These are phyloP conservation scores for Lamprologus ornatipinnis DNA, from an alignment of 2,113 vertebrate genomes.

Conservation along the genomic window DNA sequence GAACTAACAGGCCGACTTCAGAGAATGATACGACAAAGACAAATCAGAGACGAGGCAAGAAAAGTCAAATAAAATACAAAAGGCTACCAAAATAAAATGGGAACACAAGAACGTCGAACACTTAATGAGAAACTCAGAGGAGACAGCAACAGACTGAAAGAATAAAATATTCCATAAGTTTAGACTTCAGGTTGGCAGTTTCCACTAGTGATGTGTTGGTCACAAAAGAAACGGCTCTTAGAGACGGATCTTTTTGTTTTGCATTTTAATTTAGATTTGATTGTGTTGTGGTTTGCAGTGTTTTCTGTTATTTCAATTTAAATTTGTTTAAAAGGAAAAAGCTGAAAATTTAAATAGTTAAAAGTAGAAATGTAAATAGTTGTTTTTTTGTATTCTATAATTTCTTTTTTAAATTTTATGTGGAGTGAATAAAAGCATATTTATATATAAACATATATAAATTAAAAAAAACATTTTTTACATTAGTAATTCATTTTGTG, in stretches of 20 bases:
- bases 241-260: neutral
- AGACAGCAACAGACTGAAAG: neutral
- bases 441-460: neutral
- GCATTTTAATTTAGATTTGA: neutral
- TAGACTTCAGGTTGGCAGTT: neutral
- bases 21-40: neutral
- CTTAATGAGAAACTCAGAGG: neutral
- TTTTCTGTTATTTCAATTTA: neutral
- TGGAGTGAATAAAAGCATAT: neutral
- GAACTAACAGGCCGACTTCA: neutral
- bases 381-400: neutral
- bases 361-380: neutral
- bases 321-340: neutral
- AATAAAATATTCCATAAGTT: neutral
- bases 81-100: neutral
- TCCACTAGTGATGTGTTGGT: neutral
- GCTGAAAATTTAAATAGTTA: neutral
- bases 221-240: neutral
- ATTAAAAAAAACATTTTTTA: neutral
- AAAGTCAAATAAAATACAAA: neutral
- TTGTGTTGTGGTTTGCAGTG: neutral
- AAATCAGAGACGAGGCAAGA: neutral
- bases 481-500: neutral
- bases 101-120: fast-evolving
- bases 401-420: neutral